Percentiles rank a stretch among this genome's conserved stretches.
These are phyloP conservation scores for Saccostrea cuccullata DNA, from an alignment of 1,140 invertebrate species.

Conservation along the genomic window DNA sequence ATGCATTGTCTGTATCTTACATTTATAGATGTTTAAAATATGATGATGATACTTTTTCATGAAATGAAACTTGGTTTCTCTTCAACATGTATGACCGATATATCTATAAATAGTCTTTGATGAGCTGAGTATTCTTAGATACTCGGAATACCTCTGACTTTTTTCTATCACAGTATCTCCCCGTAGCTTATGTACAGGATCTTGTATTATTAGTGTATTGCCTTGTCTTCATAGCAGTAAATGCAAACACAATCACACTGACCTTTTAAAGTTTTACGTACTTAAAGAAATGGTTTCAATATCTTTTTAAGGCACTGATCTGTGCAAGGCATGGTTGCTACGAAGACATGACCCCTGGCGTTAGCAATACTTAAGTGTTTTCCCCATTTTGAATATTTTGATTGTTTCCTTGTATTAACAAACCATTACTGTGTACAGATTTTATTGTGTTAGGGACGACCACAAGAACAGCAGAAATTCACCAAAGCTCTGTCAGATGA, in stretches of 20 bases:
- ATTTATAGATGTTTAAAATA: neutral
- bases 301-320: neutral
- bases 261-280: neutral
- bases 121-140: neutral
- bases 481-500: neutral
- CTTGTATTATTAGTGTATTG: slow-evolving; percentile 32
- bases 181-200: slow-evolving; percentile 26
- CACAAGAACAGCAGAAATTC: slow-evolving; percentile 1
- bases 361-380: neutral
- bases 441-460: slow-evolving; percentile 26
- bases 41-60: no score
- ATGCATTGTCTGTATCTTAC: neutral
- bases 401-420: slow-evolving; percentile 25
- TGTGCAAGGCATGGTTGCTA: neutral
- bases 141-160: neutral
- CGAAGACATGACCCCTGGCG: neutral
- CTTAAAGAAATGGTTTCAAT: neutral
- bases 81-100: neutral
- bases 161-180: neutral
- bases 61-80: no score
- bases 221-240: slow-evolving; percentile 5
- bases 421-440: slow-evolving; percentile 25
- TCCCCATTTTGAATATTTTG: slow-evolving; percentile 20
- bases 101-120: neutral
- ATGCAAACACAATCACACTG: neutral